Conservation (phyloP, 2,113 vertebrate genomes). For the Mustela lutreola region DNA sequence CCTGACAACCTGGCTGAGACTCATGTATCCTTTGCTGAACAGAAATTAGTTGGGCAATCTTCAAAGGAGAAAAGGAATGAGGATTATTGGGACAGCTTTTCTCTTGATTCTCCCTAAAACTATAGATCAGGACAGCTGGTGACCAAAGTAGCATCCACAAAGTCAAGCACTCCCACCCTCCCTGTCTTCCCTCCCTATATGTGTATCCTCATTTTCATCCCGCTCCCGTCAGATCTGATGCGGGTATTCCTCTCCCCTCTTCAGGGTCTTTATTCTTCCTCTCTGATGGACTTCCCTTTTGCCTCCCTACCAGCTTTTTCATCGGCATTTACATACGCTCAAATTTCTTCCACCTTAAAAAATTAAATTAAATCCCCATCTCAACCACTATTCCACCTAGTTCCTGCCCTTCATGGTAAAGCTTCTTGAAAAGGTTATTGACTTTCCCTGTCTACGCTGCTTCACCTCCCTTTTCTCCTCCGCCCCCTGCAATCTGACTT, state of each 20-base stretch:
- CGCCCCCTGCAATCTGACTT: not conserved
- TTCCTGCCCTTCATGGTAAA: not conserved
- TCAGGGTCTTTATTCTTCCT: not conserved
- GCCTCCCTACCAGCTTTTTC: not conserved
- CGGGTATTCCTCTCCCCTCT: not conserved
- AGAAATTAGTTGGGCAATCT: not conserved
- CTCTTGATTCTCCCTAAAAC: slow-evolving; percentile 27
- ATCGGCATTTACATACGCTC: not conserved
- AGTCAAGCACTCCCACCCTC: slow-evolving; percentile 6
- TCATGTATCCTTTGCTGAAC: slow-evolving; percentile 89
- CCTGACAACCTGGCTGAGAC: slow-evolving; percentile 90
- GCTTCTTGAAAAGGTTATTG: not conserved
- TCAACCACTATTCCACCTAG: not conserved
- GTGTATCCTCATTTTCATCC: not conserved
- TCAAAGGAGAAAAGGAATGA: not conserved
- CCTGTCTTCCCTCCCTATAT: not conserved
- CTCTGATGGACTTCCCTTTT: not conserved
- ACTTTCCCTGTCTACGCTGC: not conserved
- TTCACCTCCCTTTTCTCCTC: not conserved
- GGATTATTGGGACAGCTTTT: not conserved
- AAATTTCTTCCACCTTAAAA: slow-evolving; percentile 49
- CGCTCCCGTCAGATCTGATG: not conserved
- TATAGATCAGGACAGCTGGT: slow-evolving; percentile 32
- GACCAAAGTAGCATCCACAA: slow-evolving; percentile 6
- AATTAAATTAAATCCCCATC: not conserved